Base-by-base conservation (phyloP, 2,797 vertebrate genomes). In the Enteromius anoplus region DNA sequence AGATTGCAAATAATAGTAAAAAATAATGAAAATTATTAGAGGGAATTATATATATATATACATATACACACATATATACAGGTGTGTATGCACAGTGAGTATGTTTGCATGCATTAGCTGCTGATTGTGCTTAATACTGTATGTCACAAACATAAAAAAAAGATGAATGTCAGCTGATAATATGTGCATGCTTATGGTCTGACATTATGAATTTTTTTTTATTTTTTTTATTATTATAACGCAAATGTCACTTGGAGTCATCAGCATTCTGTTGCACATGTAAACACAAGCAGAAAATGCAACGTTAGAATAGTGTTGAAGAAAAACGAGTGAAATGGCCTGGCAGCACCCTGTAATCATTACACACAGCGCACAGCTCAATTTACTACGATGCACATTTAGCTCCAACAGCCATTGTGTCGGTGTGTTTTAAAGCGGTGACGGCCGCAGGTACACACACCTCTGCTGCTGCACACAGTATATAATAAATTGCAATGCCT, bases 401-500 rank as follows among this genome's bases (percentile, higher is more conserved):
- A 62, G 68, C 69, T 62, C 66, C 37, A 32, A 40, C 47, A 68
- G 45, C 21, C 49, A 4, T 34, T 73, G 71, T 53, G 71, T 40
- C 6, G 0, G n/a, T 4, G 68, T 72, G 40, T 72, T 81, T 81
- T 65, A 51, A 40, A 64, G 58, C 42, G 1, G 7, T 34, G 7
- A 6, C 3, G 2, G 29, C 42, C 21, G 21, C 70, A 68, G 83
- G 60, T 55, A 77, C 66, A 77, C 68, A 77, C 47, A 70, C 75
- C 73, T 81, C 84, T 21, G 65, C 79, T 70, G 15, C 65, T 53
- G 32, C 73, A 45, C 75, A 81, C 78, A 69, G 72, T n/a, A n/a
- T n/a, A n/a, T n/a, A 71, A 85, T 85, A 85, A 85, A 85, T 85
- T 70, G 58, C 79, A 78, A 37, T 69, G 79, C 79, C 68, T 71